phyloP scores from a whole-genome alignment of 2,888 invertebrate species.

The Leptothorax acervorum region DNA sequence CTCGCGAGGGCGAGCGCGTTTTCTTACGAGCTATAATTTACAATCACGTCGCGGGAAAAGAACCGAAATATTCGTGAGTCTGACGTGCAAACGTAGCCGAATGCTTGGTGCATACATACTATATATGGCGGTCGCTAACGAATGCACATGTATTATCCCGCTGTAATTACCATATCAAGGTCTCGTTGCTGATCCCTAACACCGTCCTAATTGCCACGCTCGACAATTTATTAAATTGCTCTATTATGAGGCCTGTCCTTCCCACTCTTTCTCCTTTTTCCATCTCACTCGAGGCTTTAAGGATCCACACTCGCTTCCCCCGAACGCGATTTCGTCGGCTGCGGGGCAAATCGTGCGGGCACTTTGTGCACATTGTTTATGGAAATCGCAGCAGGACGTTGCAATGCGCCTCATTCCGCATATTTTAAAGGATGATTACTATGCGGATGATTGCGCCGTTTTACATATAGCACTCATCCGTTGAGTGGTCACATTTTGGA shows the following conservation, averaged over 20 bases:
- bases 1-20: slow-evolving; percentile 35
- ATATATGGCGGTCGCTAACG: slow-evolving; percentile 61
- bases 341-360: slow-evolving; percentile 37
- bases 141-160: slow-evolving; percentile 71
- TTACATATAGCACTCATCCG: slow-evolving; percentile 21
- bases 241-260: slow-evolving; percentile 73
- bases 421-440: slow-evolving; percentile 74
- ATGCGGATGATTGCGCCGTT: slow-evolving; percentile 24
- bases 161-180: slow-evolving; percentile 78
- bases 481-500: slow-evolving; percentile 15
- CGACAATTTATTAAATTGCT: slow-evolving; percentile 81
- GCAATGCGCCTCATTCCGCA: slow-evolving; percentile 67
- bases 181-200: slow-evolving; percentile 75
- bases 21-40: slow-evolving; percentile 67
- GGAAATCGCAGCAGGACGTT: slow-evolving; percentile 73
- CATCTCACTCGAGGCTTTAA: not conserved
- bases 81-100: slow-evolving; percentile 28
- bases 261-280: not conserved
- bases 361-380: slow-evolving; percentile 76
- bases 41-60: slow-evolving; percentile 64
- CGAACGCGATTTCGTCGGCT: slow-evolving; percentile 19
- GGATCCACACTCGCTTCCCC: not conserved
- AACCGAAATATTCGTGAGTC: slow-evolving; percentile 60
- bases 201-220: slow-evolving; percentile 77
- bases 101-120: not conserved